Percentiles rank a stretch among this genome's conserved stretches.
Evolutionary conservation across 2,888 invertebrate genomes (phyloP).

Genomic region (Thysanoteuthis rhombus): DNA sequence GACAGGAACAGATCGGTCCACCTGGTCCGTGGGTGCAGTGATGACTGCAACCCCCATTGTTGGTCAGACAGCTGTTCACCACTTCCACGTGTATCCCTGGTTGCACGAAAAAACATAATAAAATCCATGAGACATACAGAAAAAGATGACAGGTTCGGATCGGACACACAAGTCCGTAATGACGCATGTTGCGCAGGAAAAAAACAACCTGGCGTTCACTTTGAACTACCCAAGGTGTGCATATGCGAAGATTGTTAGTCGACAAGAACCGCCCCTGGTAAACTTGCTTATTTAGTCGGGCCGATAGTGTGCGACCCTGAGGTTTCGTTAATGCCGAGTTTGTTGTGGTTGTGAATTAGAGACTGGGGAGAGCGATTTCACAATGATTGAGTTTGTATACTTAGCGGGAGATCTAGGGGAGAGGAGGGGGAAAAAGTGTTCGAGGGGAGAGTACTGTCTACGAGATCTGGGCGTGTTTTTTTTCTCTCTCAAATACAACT

Average conservation of each 20-base stretch:
- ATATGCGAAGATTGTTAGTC: neutral
- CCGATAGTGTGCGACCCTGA: neutral
- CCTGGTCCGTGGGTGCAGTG: conserved; percentile 68
- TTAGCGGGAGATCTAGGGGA: too few species aligned
- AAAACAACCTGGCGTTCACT: neutral
- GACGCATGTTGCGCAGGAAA: neutral
- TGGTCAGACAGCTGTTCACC: conserved; percentile 67
- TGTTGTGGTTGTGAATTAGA: neutral
- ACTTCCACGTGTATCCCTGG: conserved; percentile 67
- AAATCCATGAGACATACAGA: neutral
- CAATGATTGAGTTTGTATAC: too few species aligned
- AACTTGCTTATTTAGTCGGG: neutral
- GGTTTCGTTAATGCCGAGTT: too few species aligned
- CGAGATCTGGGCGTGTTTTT: too few species aligned
- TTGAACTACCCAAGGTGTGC: neutral
- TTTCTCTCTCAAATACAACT: too few species aligned
- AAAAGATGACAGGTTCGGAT: neutral
- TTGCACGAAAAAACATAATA: conserved; percentile 28
- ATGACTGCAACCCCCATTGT: conserved; percentile 71
- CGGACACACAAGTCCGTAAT: neutral
- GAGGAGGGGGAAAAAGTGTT: too few species aligned
- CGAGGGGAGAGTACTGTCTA: too few species aligned
- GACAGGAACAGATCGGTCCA: conserved; percentile 61
- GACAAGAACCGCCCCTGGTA: neutral
- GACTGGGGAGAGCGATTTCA: neutral